Evolutionary conservation across 2,888 invertebrate species (phyloP).

Genomic region (Limnephilus auricula): DNA sequence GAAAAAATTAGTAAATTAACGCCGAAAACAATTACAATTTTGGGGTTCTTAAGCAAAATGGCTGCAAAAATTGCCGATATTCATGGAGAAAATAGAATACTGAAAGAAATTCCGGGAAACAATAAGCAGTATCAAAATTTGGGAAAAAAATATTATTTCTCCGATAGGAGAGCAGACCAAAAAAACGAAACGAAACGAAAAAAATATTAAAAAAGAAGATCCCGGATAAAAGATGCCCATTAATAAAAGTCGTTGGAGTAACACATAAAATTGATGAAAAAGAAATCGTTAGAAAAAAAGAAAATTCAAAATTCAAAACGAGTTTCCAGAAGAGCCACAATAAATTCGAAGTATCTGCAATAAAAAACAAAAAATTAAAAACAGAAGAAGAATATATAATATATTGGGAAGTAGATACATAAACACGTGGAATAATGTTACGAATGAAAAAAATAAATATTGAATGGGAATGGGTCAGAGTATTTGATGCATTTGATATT

Average conservation of each 20-base stretch:
- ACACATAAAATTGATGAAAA: background rate
- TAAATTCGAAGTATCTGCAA: background rate
- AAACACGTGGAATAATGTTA: background rate
- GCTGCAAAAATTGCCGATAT: background rate
- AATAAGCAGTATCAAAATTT: background rate
- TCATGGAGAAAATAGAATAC: background rate
- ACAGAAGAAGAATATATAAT: background rate
- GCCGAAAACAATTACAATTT: too few species aligned
- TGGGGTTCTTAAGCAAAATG: background rate
- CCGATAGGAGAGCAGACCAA: background rate
- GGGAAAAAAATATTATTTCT: background rate
- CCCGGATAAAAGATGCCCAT: background rate
- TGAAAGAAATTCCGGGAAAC: background rate
- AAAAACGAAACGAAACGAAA: background rate
- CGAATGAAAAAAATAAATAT: background rate
- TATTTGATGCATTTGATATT: background rate
- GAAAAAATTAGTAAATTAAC: background rate
- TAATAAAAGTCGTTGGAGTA: background rate
- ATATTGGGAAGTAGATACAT: background rate
- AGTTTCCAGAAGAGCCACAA: background rate
- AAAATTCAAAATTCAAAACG: background rate
- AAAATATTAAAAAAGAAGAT: background rate
- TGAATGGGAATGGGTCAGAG: slow-evolving; percentile 7
- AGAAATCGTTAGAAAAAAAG: background rate
- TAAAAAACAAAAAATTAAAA: background rate